A percentile compares a stretch with the other conserved stretches of the same genome.
These are phyloP conservation scores for Grus americana DNA, from an alignment of 2,113 vertebrate species.

Conservation along the genomic window DNA sequence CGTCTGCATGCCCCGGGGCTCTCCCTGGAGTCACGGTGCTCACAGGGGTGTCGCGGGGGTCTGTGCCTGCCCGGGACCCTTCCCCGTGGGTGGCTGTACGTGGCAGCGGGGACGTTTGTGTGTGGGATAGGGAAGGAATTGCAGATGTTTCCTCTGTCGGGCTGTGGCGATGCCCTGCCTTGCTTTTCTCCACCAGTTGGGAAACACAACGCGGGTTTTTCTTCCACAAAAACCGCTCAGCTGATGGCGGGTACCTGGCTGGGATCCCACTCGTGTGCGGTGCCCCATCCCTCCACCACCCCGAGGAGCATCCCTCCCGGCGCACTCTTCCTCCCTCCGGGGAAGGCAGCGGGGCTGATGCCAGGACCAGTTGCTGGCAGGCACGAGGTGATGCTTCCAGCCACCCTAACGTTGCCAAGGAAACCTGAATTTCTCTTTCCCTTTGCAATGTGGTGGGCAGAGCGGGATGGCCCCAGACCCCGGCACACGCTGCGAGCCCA, in stretches of 20 bases:
- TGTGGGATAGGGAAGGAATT: not conserved
- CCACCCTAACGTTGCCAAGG: constrained; percentile 64
- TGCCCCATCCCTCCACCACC: not conserved
- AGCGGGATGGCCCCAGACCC: not conserved
- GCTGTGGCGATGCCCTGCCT: not conserved
- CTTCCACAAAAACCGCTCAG: not conserved
- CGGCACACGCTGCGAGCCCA: not conserved
- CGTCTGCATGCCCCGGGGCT: rapidly evolving
- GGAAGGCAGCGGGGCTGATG: not conserved
- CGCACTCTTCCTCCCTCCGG: no score
- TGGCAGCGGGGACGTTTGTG: rapidly evolving
- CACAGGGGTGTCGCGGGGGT: rapidly evolving
- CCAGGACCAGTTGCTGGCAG: constrained; percentile 25
- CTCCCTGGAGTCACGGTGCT: not conserved
- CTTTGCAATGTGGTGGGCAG: not conserved
- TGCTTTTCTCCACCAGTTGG: not conserved
- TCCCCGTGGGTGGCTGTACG: not conserved
- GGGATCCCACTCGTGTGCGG: not conserved
- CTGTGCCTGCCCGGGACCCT: not conserved
- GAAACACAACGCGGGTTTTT: rapidly evolving
- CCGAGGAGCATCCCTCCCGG: rapidly evolving
- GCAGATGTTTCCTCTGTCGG: not conserved
- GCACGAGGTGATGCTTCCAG: constrained; percentile 22
- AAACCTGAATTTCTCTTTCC: constrained; percentile 62
- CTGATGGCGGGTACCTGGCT: not conserved